Evolutionary conservation across 2,888 invertebrate species (phyloP), one percentile per base, ranked within the genome.

Genomic region (Stictocephala bisonia): DNA sequence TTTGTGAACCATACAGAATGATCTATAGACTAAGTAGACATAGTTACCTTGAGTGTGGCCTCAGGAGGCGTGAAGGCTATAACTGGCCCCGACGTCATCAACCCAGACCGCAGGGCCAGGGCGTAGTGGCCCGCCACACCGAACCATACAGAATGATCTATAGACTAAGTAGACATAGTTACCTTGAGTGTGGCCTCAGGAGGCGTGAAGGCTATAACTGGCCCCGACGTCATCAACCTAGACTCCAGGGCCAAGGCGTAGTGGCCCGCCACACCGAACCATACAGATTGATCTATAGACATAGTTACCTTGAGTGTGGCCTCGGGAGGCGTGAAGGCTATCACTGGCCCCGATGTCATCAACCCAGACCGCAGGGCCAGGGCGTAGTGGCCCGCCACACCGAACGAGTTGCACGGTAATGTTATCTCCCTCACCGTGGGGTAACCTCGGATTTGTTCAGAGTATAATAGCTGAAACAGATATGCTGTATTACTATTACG

Each of bases 81-180:
- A 1, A 78, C 75, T n/a, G 75, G 74, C 2, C 79, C 78, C 3
- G 76, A 67, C 41, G 76, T 75, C 35, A 73, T 76, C 64, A 78
- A 76, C 6, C 68, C 72, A 0, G 94, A 92, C 40, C 91, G 86
- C 72, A 94, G 83, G 66, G 91, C 89, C 4, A 94, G 86, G 0
- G 92, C 90, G 82, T 94, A 94, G 84, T 92, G 92, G 0, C 94
- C 94, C 0, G 93, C 93, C 77, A 93, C 87, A 0, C 94, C 94
- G 80, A 94, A 94, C 40, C n/a, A n/a, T n/a, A n/a, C n/a, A n/a
- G n/a, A n/a, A n/a, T n/a, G n/a, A n/a, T n/a, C n/a, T n/a, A n/a
- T n/a, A n/a, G n/a, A n/a, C n/a, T n/a, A n/a, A n/a, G n/a, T n/a
- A n/a, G n/a, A 44, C 7, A n/a, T 13, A 20, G 66, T 64, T 75